Conservation (phyloP, 92 coral and sea anemone species). For the Epizoanthus fatuus region DNA sequence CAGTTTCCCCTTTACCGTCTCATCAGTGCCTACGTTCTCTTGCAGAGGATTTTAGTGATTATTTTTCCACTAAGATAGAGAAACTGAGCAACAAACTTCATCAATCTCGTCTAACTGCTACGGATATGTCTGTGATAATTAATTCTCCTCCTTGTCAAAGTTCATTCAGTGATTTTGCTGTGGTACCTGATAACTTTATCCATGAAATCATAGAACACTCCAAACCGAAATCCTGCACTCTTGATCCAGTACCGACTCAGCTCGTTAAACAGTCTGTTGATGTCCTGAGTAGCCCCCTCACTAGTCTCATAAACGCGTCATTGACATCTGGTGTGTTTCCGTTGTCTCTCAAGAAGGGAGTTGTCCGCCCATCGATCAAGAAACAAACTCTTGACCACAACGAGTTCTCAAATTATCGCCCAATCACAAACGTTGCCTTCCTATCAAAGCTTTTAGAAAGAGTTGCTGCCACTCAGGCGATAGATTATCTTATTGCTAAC, state of each 20-base stretch:
- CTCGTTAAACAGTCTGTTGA: background rate
- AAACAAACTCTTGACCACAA: background rate
- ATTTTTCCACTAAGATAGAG: too few species aligned
- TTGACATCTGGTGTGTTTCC: background rate
- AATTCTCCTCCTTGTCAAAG: too few species aligned
- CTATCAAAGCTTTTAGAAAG: conserved; percentile 4
- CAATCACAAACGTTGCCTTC: background rate
- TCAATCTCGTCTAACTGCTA: too few species aligned
- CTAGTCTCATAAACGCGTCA: background rate
- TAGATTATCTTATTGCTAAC: background rate
- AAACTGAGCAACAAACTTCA: too few species aligned
- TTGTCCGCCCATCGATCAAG: background rate
- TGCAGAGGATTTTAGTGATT: too few species aligned
- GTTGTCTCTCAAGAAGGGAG: background rate
- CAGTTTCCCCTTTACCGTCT: too few species aligned
- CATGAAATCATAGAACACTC: background rate
- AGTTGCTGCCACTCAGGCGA: background rate
- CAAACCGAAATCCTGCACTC: too few species aligned
- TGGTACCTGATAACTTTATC: background rate
- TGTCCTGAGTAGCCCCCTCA: background rate
- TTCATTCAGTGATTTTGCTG: background rate
- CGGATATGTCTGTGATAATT: too few species aligned
- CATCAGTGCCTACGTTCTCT: too few species aligned
- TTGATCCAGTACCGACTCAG: background rate
- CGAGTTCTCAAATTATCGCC: background rate